Percentiles rank a stretch among this genome's conserved stretches.
Evolutionary conservation across 2,113 vertebrate species (phyloP).

Genomic region (Nyctibius bracteatus): DNA sequence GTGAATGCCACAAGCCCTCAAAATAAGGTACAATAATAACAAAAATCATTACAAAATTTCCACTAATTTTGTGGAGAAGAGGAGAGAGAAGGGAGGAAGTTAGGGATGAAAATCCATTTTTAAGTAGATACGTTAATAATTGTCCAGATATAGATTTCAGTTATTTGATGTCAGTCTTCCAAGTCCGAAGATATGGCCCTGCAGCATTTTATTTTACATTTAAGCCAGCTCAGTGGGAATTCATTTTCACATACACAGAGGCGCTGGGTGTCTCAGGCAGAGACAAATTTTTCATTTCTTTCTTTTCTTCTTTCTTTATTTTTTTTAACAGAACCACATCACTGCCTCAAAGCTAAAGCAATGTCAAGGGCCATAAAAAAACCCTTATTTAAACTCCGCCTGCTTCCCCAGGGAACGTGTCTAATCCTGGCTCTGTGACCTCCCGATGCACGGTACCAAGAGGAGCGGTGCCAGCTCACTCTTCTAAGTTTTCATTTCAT

Average conservation of each 20-base stretch:
- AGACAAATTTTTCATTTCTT: background rate
- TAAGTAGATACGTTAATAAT: rapidly evolving
- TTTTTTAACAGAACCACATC: background rate
- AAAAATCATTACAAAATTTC: background rate
- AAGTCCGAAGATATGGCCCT: background rate
- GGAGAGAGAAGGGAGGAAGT: background rate
- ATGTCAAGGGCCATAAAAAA: background rate
- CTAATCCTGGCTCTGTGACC: background rate
- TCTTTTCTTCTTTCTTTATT: background rate
- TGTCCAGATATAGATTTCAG: background rate
- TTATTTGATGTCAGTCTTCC: background rate
- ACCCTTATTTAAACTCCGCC: background rate
- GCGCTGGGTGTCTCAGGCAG: background rate
- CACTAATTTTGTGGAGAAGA: background rate
- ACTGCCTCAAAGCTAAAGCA: background rate
- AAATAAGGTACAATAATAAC: background rate
- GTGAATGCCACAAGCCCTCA: background rate
- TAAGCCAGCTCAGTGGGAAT: background rate
- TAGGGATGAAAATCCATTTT: background rate
- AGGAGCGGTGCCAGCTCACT: background rate
- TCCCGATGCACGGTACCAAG: background rate
- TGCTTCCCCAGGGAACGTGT: background rate
- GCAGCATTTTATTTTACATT: background rate
- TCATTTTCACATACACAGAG: background rate
- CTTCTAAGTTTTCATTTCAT: background rate